phyloP scores from a whole-genome alignment of 92 coral and sea anemone genomes.

The Anthopleura xanthogrammica region DNA sequence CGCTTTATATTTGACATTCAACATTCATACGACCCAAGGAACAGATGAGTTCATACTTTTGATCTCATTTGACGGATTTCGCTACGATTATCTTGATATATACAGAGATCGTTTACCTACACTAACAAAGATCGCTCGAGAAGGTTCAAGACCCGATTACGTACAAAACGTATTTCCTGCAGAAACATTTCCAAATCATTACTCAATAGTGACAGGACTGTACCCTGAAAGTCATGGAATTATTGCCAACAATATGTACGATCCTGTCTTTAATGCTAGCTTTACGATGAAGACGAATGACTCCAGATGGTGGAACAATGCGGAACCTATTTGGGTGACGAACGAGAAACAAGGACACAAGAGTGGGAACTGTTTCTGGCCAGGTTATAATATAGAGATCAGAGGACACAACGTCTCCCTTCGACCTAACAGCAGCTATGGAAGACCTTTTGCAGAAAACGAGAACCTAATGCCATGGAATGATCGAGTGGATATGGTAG shows the following conservation, averaged over 20 bases:
- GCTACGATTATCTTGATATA: conserved; percentile 80
- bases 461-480: conserved; percentile 45
- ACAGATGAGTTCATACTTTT: conserved; percentile 45
- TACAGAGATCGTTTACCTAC: conserved; percentile 36
- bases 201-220: conserved; percentile 81
- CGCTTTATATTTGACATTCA: neutral
- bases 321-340: conserved; percentile 91
- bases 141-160: conserved; percentile 68
- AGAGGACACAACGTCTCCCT: conserved; percentile 37
- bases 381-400: conserved; percentile 68
- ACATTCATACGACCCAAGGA: neutral
- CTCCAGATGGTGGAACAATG: conserved; percentile 74
- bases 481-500: conserved; percentile 57
- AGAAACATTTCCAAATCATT: conserved; percentile 88
- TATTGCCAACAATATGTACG: conserved; percentile 64
- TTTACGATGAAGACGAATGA: conserved; percentile 66
- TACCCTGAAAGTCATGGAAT: conserved; percentile 91
- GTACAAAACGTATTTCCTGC: conserved; percentile 84
- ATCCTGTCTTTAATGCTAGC: conserved; percentile 47
- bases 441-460: conserved; percentile 38
- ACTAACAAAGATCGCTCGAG: conserved; percentile 20
- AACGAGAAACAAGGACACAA: conserved; percentile 67
- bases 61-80: conserved; percentile 84
- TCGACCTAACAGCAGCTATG: conserved; percentile 36
- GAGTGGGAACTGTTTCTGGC: conserved; percentile 78